Base-by-base conservation (phyloP, 2,888 invertebrate species). In the Cerastoderma edule region DNA sequence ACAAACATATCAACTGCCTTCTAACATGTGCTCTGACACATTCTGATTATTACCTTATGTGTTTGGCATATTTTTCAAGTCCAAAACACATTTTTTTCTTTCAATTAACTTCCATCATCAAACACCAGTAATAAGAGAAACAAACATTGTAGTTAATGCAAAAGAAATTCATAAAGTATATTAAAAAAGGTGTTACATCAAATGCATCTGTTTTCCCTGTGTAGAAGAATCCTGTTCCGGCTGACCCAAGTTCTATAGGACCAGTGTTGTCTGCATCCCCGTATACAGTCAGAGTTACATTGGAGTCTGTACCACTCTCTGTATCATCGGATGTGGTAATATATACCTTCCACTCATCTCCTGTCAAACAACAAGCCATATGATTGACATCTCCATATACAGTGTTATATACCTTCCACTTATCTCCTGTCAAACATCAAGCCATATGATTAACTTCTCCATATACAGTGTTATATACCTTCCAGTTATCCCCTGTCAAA, bases 201-300 rank as follows among this genome's bases (percentile, higher is more conserved):
- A 92, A 90, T 60, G 88, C 82, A 71, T 92, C 90, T 19, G 87
- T 87, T n/a, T 85, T 75, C 24, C 90, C 91, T 24, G 82, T 54
- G 67, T 89, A 76, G 81, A 91, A 92, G 70, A 67, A 84, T 19
- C 84, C 86, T 32, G 76, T 73, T 39, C 75, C 77, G 24, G 82
- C 73, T 64, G 83, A 78, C 4, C 86, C 87, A 0, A 91, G 87
- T 8, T 85, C 35, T 16, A 82, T 74, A 13, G 88, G 88, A n/a
- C 89, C 90, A 1, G 90, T 83, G 70, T 85, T 85, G 19, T 90
- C 90, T 54, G 84, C 81, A 67, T 88, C 87, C 13, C 92, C 92
- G 78, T 89, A 89, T 28, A 92, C 89, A 10, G 91, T 91, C 60
- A 92, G 67, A 8, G 79, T 85, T 19, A 91, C 91, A 75, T 88